These are phyloP conservation scores for Leuctra nigra DNA, from an alignment of 2,888 invertebrate genomes.

Conservation along the genomic window DNA sequence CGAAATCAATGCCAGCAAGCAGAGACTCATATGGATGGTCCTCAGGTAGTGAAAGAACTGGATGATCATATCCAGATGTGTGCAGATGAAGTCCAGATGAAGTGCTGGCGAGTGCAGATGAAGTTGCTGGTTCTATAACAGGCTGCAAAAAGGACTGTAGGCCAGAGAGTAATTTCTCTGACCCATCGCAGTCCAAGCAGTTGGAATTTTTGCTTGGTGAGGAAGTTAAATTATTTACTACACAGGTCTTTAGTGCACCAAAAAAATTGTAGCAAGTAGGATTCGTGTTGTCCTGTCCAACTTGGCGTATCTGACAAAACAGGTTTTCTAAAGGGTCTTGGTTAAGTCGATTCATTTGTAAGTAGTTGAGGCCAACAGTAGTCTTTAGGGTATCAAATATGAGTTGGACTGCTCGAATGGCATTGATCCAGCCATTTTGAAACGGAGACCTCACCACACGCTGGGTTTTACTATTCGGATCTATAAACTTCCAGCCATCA, in stretches of 20 bases:
- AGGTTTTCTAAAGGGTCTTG: neutral
- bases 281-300: neutral
- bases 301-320: neutral
- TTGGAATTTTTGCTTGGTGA: neutral
- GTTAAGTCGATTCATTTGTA: slow-evolving; percentile 1
- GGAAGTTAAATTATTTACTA: neutral
- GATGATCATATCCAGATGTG: too few relatives aligned
- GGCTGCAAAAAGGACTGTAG: neutral
- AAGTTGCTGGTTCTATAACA: too few relatives aligned
- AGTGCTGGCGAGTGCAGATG: too few relatives aligned
- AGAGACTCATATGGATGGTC: too few relatives aligned
- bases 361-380: neutral
- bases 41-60: too few relatives aligned
- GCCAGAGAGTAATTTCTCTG: neutral
- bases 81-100: too few relatives aligned
- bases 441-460: neutral
- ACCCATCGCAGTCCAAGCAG: neutral
- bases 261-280: neutral
- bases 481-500: neutral
- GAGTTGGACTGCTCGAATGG: neutral
- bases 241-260: neutral
- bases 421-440: neutral
- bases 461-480: neutral
- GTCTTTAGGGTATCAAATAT: neutral
- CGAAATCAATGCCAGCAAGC: too few relatives aligned